A percentile compares a stretch with the other conserved stretches of the same genome.
Conservation (phyloP, 2,113 vertebrate species). For the Antechinus stuartii region DNA sequence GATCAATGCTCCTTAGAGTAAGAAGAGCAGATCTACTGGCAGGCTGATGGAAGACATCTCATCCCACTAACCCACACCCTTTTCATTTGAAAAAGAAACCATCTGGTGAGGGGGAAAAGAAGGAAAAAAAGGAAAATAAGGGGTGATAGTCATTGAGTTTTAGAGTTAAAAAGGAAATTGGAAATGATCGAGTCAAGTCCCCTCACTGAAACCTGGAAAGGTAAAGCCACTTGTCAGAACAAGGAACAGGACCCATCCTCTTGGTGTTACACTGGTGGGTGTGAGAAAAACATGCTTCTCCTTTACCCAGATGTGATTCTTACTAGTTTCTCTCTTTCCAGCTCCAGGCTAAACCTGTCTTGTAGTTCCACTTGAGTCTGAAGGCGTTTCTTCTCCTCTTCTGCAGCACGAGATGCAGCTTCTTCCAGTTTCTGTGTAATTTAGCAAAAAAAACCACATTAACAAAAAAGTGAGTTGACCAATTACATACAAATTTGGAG, state of each 20-base stretch:
- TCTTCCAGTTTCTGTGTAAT: slow-evolving; percentile 92
- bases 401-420: slow-evolving; percentile 90
- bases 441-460: not conserved
- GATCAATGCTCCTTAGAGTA: not conserved
- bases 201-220: not conserved
- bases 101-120: not conserved
- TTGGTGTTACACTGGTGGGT: not conserved
- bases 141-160: not conserved
- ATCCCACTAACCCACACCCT: not conserved
- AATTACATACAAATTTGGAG: not conserved
- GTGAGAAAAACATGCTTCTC: not conserved
- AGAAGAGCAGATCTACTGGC: not conserved
- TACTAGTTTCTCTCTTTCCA: slow-evolving; percentile 96
- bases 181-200: not conserved
- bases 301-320: not conserved
- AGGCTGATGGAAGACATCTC: not conserved
- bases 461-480: slow-evolving; percentile 21
- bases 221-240: not conserved
- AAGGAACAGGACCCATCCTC: not conserved
- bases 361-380: slow-evolving; percentile 95
- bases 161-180: not conserved
- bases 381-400: slow-evolving; percentile 92
- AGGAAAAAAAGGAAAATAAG: not conserved
- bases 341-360: slow-evolving; percentile 92
- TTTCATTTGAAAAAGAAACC: not conserved